A percentile compares a stretch with the other conserved stretches of the same genome.
Conservation (phyloP, 2,797 vertebrate genomes). For the Columba guinea region DNA sequence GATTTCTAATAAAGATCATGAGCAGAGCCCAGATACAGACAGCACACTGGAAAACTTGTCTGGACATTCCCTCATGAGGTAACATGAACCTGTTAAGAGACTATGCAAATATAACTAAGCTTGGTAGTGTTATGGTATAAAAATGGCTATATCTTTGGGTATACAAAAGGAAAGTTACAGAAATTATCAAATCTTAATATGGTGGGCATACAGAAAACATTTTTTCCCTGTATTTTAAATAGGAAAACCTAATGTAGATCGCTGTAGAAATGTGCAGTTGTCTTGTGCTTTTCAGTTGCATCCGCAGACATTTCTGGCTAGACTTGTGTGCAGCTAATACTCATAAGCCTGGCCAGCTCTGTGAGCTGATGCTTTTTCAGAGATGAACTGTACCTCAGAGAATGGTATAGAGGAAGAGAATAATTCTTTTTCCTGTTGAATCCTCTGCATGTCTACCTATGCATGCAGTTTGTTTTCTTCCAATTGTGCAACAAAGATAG, state of each 20-base stretch:
- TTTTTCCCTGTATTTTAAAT: not conserved
- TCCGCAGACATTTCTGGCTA: not conserved
- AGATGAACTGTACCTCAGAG: not conserved
- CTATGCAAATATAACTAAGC: not conserved
- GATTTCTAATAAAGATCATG: conserved; percentile 72
- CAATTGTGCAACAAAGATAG: not conserved
- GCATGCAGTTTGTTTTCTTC: not conserved
- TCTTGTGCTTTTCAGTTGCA: not conserved
- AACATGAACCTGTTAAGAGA: not conserved
- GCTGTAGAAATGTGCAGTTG: not conserved
- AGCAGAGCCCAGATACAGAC: conserved; percentile 76
- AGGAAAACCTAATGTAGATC: not conserved
- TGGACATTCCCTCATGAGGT: conserved; percentile 85
- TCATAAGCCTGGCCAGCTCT: not conserved
- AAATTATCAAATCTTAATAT: not conserved
- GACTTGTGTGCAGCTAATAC: not conserved
- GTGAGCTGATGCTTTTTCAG: not conserved
- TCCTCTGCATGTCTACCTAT: not conserved
- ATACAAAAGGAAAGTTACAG: not conserved
- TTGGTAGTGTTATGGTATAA: not conserved
- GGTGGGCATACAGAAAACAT: not conserved
- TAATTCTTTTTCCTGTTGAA: not conserved
- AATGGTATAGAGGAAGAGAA: not conserved
- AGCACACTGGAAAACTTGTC: conserved; percentile 80
- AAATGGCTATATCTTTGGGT: not conserved